Evolutionary conservation across 1,140 invertebrate species (phyloP).

Genomic region (Drosophila bocki): DNA sequence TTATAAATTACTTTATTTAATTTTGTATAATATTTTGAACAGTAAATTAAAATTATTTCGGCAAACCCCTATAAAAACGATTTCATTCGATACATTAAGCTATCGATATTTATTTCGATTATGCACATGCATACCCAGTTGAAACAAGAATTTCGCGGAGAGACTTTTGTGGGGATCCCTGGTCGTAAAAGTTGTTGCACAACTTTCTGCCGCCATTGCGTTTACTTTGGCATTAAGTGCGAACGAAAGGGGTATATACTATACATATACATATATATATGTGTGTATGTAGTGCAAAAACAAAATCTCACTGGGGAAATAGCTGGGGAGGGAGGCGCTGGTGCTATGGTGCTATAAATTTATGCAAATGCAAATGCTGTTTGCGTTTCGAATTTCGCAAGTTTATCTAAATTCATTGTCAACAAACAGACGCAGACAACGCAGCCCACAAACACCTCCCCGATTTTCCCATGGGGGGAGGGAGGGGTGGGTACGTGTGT

Average conservation of each 20-base stretch:
- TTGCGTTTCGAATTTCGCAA: slow-evolving; percentile 79
- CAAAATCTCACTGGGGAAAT: slow-evolving; percentile 16
- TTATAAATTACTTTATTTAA: not conserved
- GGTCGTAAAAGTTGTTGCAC: slow-evolving; percentile 66
- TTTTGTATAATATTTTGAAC: not conserved
- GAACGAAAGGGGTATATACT: slow-evolving; percentile 5
- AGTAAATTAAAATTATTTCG: not conserved
- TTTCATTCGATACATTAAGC: not conserved
- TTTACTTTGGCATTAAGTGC: slow-evolving; percentile 74
- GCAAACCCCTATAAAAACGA: not conserved
- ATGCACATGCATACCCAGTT: no score
- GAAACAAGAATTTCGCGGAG: not conserved
- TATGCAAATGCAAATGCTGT: slow-evolving; percentile 81
- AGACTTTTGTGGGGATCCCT: slow-evolving; percentile 26
- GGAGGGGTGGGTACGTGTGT: not conserved
- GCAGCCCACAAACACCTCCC: slow-evolving; percentile 3
- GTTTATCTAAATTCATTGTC: slow-evolving; percentile 83
- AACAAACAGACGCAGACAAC: slow-evolving; percentile 65
- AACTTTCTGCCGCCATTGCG: slow-evolving; percentile 66
- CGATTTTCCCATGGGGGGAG: not conserved
- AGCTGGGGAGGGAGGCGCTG: not conserved
- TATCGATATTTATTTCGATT: not conserved
- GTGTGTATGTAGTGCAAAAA: slow-evolving; percentile 18
- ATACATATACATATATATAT: not conserved
- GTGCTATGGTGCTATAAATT: slow-evolving; percentile 60